Base-by-base conservation (phyloP, 2,113 vertebrate genomes). In the Rhinoptilus africanus region DNA sequence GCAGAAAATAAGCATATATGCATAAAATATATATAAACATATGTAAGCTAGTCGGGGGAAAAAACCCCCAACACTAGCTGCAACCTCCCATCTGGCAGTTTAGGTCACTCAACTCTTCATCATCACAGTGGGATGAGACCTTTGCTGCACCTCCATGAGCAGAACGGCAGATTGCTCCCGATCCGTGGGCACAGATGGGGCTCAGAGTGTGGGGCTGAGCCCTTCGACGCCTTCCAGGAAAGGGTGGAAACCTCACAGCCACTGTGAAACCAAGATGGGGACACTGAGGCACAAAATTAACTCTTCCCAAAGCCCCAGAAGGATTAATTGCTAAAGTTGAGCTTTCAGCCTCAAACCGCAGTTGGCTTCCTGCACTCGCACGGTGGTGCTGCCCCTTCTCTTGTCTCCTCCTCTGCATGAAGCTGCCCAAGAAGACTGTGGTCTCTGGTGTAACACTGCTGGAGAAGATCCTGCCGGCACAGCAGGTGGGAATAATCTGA, bases 141-240 rank as follows among this genome's bases (percentile, higher is more conserved):
- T 71, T 53, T 56, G 41, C 35, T 64, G 76, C 45, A 18, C 8
- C 57, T 47, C 64, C 20, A 18, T 11, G 47, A 32, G 30, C 3
- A 4, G 27, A 4, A 13, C 16, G 21, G 30, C 47, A 22, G 30
- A 0, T 24, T 21, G 39, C 57, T 71, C 34, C 84, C 56, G 9
- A 5, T 24, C 35, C 3, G 27, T 2, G 20, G 63, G 35, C 32
- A 8, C 0, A 12, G 54, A 3, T 0, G 17, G 64, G 17, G 64
- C 27, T 72, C 1, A 1, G 45, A 8, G 7, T 20, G 12, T 2
- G 18, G 23, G 63, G 30, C 39, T 19, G 28, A 75, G 62, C 27
- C 34, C 56, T 64, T 63, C 0, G 1, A 6, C 17, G 37, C 24
- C 24, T 80, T 71, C 43, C 18, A 64, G 48, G 45, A 20, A 60